phyloP scores from a whole-genome alignment of 2,888 invertebrate genomes.

The Lysandra bellargus region DNA sequence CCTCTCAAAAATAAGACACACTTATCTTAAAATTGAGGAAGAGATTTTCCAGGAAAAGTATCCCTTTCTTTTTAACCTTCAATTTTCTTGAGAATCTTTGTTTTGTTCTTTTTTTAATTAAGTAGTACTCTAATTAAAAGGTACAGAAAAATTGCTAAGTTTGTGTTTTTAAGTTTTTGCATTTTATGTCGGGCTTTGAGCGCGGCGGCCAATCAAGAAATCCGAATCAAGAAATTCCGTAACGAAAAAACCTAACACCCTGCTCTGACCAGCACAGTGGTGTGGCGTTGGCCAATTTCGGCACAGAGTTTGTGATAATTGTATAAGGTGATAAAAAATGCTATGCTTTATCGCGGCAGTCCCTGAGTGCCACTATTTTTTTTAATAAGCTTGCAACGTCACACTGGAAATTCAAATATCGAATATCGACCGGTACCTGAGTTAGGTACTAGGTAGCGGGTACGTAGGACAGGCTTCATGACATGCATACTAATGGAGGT shows the following conservation, averaged over 20 bases:
- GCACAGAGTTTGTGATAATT: too few species aligned
- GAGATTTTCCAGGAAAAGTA: neutral
- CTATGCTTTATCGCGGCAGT: too few species aligned
- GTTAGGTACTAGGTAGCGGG: neutral
- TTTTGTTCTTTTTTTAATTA: neutral
- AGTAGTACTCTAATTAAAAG: neutral
- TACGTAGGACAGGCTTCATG: neutral
- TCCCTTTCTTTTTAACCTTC: neutral
- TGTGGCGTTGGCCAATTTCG: too few species aligned
- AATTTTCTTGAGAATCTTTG: neutral
- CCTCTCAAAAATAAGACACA: neutral
- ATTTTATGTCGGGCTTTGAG: too few species aligned
- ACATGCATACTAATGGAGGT: conserved; percentile 22
- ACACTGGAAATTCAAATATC: conserved; percentile 24
- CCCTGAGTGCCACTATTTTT: neutral
- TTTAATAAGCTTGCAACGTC: neutral
- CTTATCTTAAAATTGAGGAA: neutral
- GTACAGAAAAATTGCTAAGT: neutral
- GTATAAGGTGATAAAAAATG: too few species aligned
- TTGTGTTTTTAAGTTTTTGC: too few species aligned
- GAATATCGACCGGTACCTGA: neutral
- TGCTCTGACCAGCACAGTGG: too few species aligned
- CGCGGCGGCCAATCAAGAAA: too few species aligned
- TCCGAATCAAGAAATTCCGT: too few species aligned
- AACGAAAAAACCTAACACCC: too few species aligned